Conservation (phyloP, 2,888 invertebrate species). For the Pseudococcus jackbeardsleyi region DNA sequence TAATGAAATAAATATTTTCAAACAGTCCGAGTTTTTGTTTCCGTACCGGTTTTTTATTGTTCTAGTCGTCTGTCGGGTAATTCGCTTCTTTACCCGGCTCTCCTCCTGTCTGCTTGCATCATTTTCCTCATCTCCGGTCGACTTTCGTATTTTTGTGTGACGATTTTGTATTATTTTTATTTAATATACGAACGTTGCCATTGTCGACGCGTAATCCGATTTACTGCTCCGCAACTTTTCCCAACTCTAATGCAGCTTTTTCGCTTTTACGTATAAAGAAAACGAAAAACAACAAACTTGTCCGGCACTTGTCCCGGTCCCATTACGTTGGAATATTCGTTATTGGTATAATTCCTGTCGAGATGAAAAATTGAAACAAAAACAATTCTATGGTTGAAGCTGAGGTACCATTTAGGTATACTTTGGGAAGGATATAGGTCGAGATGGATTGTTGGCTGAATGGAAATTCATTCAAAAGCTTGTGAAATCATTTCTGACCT, state of each 20-base stretch:
- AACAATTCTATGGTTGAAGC: too few species aligned
- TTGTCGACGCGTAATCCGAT: slow-evolving; percentile 22
- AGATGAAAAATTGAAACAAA: too few species aligned
- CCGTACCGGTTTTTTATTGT: background rate
- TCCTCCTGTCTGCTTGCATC: background rate
- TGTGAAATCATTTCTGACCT: too few species aligned
- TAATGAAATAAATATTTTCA: slow-evolving; percentile 20
- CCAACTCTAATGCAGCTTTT: background rate
- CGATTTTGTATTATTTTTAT: slow-evolving; percentile 37
- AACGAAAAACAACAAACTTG: slow-evolving; percentile 12
- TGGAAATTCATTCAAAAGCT: too few species aligned
- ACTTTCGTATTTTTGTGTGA: background rate
- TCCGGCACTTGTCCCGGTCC: background rate
- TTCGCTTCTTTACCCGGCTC: background rate
- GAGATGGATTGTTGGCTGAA: too few species aligned
- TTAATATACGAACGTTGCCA: slow-evolving; percentile 26
- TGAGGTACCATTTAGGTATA: too few species aligned
- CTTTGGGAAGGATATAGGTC: too few species aligned
- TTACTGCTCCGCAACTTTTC: background rate
- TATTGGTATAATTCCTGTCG: background rate
- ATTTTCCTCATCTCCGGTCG: background rate
- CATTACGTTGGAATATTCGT: background rate
- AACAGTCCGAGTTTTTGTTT: slow-evolving; percentile 26
- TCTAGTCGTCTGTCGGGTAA: background rate
- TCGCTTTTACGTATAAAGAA: background rate